These are phyloP conservation scores for Caenorhabditis afra DNA, from an alignment of 2,888 invertebrate genomes.

Conservation along the genomic window DNA sequence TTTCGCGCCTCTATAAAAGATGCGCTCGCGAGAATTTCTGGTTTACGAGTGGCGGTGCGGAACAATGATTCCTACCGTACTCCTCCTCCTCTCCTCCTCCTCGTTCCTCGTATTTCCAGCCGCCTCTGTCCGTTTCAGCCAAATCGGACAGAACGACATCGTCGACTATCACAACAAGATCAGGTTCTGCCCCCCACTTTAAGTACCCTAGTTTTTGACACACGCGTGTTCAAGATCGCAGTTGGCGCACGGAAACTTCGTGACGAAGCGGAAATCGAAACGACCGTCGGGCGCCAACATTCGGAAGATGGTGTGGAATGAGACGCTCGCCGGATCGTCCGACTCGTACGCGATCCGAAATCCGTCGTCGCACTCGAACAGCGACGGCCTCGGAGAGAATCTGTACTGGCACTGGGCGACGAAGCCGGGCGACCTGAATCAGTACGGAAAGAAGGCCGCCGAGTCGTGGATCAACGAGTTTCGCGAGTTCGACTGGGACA, in stretches of 20 bases:
- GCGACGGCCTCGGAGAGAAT: conserved; percentile 42
- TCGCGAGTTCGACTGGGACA: conserved; percentile 31
- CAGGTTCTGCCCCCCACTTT: conserved; percentile 10
- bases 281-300: conserved; percentile 43
- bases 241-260: conserved; percentile 40
- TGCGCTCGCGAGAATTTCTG: background rate
- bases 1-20: no score
- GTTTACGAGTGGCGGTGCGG: background rate
- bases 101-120: background rate
- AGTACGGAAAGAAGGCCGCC: conserved; percentile 33
- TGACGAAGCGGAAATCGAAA: conserved; percentile 35
- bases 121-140: conserved; percentile 13
- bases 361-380: conserved; percentile 33
- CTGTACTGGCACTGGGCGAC: conserved; percentile 52
- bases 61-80: background rate
- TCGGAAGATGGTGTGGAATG: conserved; percentile 30
- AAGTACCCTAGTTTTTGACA: no score
- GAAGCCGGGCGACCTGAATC: conserved; percentile 36
- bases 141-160: conserved; percentile 11
- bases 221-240: conserved; percentile 22
- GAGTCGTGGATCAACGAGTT: conserved; percentile 51
- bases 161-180: conserved; percentile 42
- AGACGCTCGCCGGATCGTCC: conserved; percentile 24
- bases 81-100: background rate
- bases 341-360: conserved; percentile 26